Percentiles rank a stretch among this genome's conserved stretches.
These are phyloP conservation scores for Acrobasis repandana DNA, from an alignment of 2,888 invertebrate species.

Conservation along the genomic window DNA sequence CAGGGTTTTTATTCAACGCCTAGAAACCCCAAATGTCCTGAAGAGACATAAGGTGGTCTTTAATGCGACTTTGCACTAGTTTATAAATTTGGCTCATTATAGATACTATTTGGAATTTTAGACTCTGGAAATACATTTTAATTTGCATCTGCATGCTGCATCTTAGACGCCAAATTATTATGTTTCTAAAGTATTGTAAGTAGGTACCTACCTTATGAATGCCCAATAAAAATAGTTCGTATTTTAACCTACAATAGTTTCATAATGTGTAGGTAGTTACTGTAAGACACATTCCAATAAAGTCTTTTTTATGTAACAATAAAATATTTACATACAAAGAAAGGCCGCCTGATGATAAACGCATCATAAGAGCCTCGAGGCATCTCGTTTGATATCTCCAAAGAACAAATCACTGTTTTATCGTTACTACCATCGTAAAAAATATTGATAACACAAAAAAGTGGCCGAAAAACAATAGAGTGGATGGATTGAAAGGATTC, in stretches of 20 bases:
- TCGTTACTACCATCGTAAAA: conserved; percentile 77
- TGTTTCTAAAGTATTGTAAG: too few species aligned
- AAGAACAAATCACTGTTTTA: conserved; percentile 80
- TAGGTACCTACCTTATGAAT: too few species aligned
- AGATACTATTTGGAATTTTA: too few species aligned
- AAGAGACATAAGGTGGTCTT: too few species aligned
- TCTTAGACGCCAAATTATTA: too few species aligned
- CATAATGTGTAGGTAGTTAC: conserved; percentile 3
- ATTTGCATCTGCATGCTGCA: too few species aligned
- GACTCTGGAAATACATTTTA: too few species aligned
- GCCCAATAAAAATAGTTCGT: not conserved
- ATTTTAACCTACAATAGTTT: not conserved
- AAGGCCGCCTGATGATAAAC: conserved; percentile 75
- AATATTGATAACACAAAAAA: conserved; percentile 81
- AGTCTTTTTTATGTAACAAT: conserved; percentile 58
- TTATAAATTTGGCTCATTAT: too few species aligned
- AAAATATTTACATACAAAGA: conserved; percentile 76
- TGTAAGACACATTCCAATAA: conserved; percentile 22
- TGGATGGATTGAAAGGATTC: conserved; percentile 80
- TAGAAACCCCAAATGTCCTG: too few species aligned
- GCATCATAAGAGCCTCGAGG: conserved; percentile 66
- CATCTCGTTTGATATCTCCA: conserved; percentile 72
- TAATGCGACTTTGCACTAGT: too few species aligned
- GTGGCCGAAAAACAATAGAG: conserved; percentile 79
- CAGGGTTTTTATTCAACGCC: too few species aligned